Percentiles rank a stretch among this genome's conserved stretches.
phyloP scores from a whole-genome alignment of 2,113 vertebrate genomes.

The Bubo blakistoni region DNA sequence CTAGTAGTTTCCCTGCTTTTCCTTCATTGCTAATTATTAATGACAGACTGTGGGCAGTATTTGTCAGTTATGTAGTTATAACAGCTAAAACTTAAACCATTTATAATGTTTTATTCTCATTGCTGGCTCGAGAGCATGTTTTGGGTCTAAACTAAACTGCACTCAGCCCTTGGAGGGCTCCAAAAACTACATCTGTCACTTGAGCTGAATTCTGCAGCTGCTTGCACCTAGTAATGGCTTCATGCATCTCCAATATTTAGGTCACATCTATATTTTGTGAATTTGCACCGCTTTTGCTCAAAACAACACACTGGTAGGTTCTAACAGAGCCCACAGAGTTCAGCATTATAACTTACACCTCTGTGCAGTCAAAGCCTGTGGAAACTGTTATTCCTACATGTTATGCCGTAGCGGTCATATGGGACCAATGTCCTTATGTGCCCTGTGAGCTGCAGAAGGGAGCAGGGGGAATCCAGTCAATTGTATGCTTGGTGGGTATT shows the following conservation, averaged over 20 bases:
- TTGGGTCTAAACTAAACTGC: neutral
- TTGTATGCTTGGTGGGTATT: neutral
- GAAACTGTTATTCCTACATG: neutral
- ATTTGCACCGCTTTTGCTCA: neutral
- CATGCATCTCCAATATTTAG: neutral
- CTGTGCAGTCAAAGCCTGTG: neutral
- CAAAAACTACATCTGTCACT: neutral
- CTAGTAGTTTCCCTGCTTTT: neutral
- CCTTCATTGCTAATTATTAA: neutral
- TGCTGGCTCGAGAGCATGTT: neutral
- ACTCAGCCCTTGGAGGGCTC: neutral
- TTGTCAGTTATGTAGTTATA: neutral
- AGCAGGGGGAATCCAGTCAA: neutral
- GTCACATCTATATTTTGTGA: neutral
- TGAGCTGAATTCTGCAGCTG: neutral
- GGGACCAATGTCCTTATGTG: neutral
- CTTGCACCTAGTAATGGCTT: neutral
- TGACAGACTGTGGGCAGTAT: neutral
- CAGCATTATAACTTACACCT: neutral
- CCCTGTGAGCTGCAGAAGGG: neutral
- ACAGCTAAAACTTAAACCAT: neutral
- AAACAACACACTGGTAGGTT: neutral
- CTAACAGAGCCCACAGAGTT: neutral
- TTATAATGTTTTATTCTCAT: neutral
- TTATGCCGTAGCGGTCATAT: fast-evolving